Evolutionary conservation across 1,140 invertebrate genomes (phyloP), one percentile per base, ranked within the genome.

Genomic region (Aphelenchoides fujianensis): DNA sequence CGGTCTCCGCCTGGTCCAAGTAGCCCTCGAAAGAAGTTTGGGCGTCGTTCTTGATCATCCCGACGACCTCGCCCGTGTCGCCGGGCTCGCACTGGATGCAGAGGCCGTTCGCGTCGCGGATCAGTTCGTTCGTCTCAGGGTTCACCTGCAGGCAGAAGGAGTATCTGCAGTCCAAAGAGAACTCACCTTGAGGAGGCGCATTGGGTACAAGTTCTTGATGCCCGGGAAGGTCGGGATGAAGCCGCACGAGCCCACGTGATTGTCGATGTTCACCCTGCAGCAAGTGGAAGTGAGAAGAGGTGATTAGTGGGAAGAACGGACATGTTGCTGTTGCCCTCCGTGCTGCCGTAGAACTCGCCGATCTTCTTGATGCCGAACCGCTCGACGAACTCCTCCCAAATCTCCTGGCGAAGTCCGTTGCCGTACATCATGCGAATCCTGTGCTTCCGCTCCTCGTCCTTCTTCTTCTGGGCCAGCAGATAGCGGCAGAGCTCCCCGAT

Each of bases 401-500:
- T 96, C 87, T 97, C 91, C 52, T 92, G 92, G 68, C 95, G 89
- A 23, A 99, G 86, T 1, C 96, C 96, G 86, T 99, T 98, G 28
- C 96, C 96, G 31, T 76, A 73, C 72, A 74, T 74, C 30, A 74
- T 3, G 53, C 91, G 88, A 87, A 98, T 85, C 48, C 89, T 89
- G 82, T 98, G 95, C 63, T 91, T 87, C 16, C 86, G 90, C 81
- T 98, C 94, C 59, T 90, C 88, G 1, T 90, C 87, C 69, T 89
- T 89, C 2, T 88, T 86, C 16, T 91, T 90, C 57, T 93, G 91
- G n/a, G 92, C 91, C 69, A 98, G 86, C 32, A 98, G 89, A 86
- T 98, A 99, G 9, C 96, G 90, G 84, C 94, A 97, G 89, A 98
- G 96, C 88, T 99, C 96, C 9, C 96, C 96, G 82, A 98, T 98